Percentiles rank a stretch among this genome's conserved stretches.
Conservation (phyloP, 2,888 invertebrate genomes). For the Marasmarcha lunaedactyla region DNA sequence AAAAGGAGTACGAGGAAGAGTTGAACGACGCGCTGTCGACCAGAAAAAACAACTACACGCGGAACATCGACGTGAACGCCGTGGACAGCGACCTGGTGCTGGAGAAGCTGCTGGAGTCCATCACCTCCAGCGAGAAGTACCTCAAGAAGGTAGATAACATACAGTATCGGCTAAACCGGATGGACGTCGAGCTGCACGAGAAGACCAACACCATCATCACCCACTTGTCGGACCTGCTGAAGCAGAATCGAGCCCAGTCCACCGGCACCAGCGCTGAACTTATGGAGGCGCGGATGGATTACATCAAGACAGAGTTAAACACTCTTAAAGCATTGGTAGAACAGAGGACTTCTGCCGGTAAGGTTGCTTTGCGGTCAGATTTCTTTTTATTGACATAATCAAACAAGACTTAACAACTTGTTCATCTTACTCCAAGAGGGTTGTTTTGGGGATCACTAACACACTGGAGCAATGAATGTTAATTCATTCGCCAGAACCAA, state of each 20-base stretch:
- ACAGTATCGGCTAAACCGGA: constrained; percentile 47
- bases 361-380: no score
- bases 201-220: constrained; percentile 49
- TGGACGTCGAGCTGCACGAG: constrained; percentile 57
- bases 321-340: constrained; percentile 26
- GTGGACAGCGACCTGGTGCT: constrained; percentile 46
- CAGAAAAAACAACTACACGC: constrained; percentile 35
- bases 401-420: no score
- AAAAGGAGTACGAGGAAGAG: constrained; percentile 54
- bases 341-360: constrained; percentile 15
- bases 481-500: no score
- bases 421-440: no score
- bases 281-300: constrained; percentile 24
- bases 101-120: constrained; percentile 49
- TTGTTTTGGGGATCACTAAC: no score
- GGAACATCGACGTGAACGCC: constrained; percentile 14
- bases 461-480: no score
- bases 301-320: constrained; percentile 34
- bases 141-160: constrained; percentile 58
- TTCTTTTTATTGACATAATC: no score
- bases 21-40: constrained; percentile 43
- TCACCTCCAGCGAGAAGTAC: constrained; percentile 54
- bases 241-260: constrained; percentile 1
- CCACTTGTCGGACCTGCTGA: constrained; percentile 20
- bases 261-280: not conserved